Conservation (phyloP, 2,797 vertebrate species). For the Lepus oiostolus region DNA sequence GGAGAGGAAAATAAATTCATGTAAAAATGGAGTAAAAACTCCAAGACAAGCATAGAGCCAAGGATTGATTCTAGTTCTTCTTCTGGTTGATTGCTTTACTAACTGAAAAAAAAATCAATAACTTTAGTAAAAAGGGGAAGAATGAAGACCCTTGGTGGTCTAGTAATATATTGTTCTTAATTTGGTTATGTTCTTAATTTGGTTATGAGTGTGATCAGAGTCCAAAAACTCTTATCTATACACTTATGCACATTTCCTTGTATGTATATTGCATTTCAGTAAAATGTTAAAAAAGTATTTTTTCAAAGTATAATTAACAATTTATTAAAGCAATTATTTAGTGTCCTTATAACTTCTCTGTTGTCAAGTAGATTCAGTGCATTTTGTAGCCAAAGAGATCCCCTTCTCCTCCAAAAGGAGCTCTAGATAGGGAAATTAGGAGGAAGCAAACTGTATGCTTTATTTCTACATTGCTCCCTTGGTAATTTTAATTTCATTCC, state of each 20-base stretch:
- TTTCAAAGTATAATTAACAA: background rate
- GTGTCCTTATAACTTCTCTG: background rate
- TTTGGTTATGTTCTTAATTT: no score
- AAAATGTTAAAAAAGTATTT: background rate
- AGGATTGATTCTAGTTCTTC: background rate
- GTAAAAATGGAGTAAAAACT: background rate
- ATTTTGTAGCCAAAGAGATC: constrained; percentile 10
- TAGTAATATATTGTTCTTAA: no score
- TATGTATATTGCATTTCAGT: no score
- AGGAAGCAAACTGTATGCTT: constrained; percentile 1
- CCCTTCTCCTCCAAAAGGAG: constrained; percentile 37
- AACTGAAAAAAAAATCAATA: constrained; percentile 7
- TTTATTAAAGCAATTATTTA: constrained; percentile 17
- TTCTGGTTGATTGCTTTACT: background rate
- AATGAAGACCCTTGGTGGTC: no score
- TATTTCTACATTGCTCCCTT: background rate
- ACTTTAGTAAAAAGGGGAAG: background rate
- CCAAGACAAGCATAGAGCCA: constrained; percentile 36
- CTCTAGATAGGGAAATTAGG: constrained; percentile 23
- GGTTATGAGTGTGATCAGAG: no score
- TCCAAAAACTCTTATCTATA: no score
- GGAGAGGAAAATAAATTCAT: constrained; percentile 21
- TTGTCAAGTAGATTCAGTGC: background rate
- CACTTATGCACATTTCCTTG: no score
- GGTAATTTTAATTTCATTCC: constrained; percentile 2